Base-by-base conservation (phyloP, 2,797 vertebrate genomes). In the Galaxias olidus region DNA sequence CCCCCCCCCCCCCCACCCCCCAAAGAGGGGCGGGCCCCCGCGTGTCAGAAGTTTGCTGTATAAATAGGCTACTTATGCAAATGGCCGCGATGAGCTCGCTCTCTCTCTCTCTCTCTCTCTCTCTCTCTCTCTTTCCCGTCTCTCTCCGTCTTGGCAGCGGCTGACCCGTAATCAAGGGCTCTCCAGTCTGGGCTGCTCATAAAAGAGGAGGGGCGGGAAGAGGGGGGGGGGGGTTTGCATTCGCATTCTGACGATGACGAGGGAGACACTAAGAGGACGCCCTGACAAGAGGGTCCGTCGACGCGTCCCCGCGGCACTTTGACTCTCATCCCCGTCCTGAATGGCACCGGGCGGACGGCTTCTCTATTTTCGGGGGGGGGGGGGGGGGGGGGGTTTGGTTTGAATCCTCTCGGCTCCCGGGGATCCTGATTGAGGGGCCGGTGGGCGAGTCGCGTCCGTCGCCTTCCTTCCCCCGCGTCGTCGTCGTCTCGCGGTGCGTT, bases 61-160 rank as follows among this genome's bases (percentile, higher is more conserved):
- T 79, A 82, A 86, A 86, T 80, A 80, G 62, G 73, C 72, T 79
- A 70, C 85, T 85, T 87, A 83, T 84, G 85, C 79, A 87, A 87
- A 89, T 82, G 73, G 65, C 69, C 79, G 52, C 62, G 68, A 10
- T 55, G 30, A 58, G 50, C 0, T 73, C 76, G 68, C 41, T 45
- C 47, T 47, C 18, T 30, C 6, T 30, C 6, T 30, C 6, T 30
- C 6, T 2, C 0, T 67, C 50, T 65, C 79, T 73, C 76, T 69
- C 41, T 45, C 52, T 51, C 40, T 30, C 6, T 30, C 6, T 30
- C 6, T 2, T 0, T 67, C 50, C 65, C 79, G n/a, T 73, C 76
- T 69, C 41, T 45, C 52, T 51, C 44, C 54, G 42, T 50, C 61
- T 80, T 82, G 80, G 78, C 83, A 84, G 73, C 44, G 71, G 69